Evolutionary conservation across 1,140 invertebrate genomes (phyloP).

Genomic region (Ceratoteleas bidentatus): DNA sequence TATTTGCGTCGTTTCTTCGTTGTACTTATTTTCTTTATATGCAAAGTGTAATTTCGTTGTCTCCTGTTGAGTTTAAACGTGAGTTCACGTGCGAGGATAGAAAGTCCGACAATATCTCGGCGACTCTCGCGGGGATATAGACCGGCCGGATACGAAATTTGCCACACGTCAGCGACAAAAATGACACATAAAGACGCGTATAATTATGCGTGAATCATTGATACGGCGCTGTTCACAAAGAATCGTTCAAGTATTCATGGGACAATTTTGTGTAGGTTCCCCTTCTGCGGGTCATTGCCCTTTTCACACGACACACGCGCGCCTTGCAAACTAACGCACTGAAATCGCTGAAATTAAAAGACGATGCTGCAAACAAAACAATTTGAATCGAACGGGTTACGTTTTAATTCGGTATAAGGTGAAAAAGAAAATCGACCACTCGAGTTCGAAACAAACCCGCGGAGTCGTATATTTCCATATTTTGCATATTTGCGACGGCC

Average conservation of each 20-base stretch:
- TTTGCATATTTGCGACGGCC: constrained; percentile 45
- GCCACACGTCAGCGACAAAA: constrained; percentile 65
- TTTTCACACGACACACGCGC: constrained; percentile 32
- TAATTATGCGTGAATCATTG: constrained; percentile 69
- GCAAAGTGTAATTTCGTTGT: too few relatives aligned
- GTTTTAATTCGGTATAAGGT: too few relatives aligned
- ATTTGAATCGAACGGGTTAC: constrained; percentile 10
- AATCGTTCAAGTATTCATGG: constrained; percentile 65
- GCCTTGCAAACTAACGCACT: neutral
- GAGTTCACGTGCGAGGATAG: too few relatives aligned
- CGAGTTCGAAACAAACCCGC: constrained; percentile 17
- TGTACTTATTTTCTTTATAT: neutral
- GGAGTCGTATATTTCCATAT: constrained; percentile 31
- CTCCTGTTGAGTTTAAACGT: too few relatives aligned
- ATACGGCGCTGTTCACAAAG: constrained; percentile 60
- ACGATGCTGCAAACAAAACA: too few relatives aligned
- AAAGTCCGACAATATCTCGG: constrained; percentile 25
- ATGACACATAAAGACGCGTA: constrained; percentile 64
- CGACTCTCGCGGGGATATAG: constrained; percentile 46
- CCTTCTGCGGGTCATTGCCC: constrained; percentile 54
- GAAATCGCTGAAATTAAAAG: constrained; percentile 37
- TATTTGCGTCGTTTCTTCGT: neutral
- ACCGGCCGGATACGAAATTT: constrained; percentile 54
- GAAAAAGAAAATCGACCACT: constrained; percentile 6
- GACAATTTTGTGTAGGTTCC: constrained; percentile 62